A percentile compares a stretch with the other conserved stretches of the same genome.
phyloP scores from a whole-genome alignment of 2,888 invertebrate genomes.

The Pseudococcus jackbeardsleyi region DNA sequence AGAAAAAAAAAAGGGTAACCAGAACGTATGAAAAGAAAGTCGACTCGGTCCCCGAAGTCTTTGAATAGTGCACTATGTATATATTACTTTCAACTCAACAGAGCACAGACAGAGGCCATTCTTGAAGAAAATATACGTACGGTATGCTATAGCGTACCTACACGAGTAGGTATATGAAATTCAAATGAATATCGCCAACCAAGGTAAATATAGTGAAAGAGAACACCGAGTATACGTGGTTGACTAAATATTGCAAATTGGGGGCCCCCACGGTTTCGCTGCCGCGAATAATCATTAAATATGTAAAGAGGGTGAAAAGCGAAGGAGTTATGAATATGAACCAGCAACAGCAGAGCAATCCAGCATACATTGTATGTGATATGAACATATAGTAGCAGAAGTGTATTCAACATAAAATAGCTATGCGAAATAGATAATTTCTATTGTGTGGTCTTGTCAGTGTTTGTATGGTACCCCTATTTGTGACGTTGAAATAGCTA shows the following conservation, averaged over 20 bases:
- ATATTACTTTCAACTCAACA: not conserved
- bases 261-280: not conserved
- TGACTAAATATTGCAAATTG: conserved; percentile 38
- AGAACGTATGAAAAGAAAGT: not conserved
- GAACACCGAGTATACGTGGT: not conserved
- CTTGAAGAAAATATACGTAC: not conserved
- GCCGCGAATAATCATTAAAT: conserved; percentile 20
- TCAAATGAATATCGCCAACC: conserved; percentile 27
- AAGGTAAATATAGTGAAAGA: not conserved
- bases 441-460: conserved; percentile 47
- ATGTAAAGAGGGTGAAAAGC: conserved; percentile 38
- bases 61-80: not conserved
- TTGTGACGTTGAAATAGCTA: not conserved
- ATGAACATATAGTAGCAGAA: not conserved
- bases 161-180: not conserved
- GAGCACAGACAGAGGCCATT: no score
- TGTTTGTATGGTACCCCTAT: conserved; percentile 13
- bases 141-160: not conserved
- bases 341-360: not conserved
- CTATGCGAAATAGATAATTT: conserved; percentile 24
- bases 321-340: conserved; percentile 20
- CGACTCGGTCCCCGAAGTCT: not conserved
- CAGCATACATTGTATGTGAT: not conserved
- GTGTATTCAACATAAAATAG: conserved; percentile 28
- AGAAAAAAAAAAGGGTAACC: not conserved